Percentiles rank a stretch among this genome's conserved stretches.
Evolutionary conservation across 2,888 invertebrate species (phyloP).

Genomic region (Mesoligia furuncula): DNA sequence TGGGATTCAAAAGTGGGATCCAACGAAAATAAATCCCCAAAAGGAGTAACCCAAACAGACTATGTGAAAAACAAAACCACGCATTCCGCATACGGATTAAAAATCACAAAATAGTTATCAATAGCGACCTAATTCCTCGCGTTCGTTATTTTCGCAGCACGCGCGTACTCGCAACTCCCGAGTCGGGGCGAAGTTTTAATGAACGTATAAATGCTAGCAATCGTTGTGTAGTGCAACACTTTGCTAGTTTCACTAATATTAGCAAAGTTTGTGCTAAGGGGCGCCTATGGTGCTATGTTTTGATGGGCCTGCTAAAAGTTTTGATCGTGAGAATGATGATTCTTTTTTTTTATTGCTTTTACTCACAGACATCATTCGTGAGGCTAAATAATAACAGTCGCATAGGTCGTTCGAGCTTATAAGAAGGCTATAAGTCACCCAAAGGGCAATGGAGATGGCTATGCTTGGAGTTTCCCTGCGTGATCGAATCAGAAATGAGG

Average conservation of each 20-base stretch:
- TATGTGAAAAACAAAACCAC: background rate
- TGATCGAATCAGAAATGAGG: too few species aligned
- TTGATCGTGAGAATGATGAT: background rate
- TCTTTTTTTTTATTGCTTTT: background rate
- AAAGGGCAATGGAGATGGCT: too few species aligned
- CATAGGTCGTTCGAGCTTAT: too few species aligned
- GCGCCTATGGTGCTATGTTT: conserved; percentile 25
- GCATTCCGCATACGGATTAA: background rate
- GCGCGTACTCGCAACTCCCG: conserved; percentile 15
- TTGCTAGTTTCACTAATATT: conserved; percentile 57
- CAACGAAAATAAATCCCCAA: too few species aligned
- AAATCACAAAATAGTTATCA: conserved; percentile 24
- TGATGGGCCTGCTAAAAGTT: conserved; percentile 28
- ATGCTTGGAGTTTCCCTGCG: too few species aligned
- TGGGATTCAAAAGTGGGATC: too few species aligned
- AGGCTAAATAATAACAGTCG: background rate
- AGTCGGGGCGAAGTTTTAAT: conserved; percentile 57
- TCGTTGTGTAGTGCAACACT: conserved; percentile 45
- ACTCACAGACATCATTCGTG: background rate
- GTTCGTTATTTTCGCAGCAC: conserved; percentile 58
- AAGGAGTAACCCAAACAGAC: background rate
- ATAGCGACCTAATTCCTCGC: conserved; percentile 25
- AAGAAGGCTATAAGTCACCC: too few species aligned
- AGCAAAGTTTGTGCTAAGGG: conserved; percentile 39
- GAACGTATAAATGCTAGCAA: conserved; percentile 61